Percentiles rank a stretch among this genome's conserved stretches.
Conservation (phyloP, 2,113 vertebrate species). For the Benitochromis conjunctus region DNA sequence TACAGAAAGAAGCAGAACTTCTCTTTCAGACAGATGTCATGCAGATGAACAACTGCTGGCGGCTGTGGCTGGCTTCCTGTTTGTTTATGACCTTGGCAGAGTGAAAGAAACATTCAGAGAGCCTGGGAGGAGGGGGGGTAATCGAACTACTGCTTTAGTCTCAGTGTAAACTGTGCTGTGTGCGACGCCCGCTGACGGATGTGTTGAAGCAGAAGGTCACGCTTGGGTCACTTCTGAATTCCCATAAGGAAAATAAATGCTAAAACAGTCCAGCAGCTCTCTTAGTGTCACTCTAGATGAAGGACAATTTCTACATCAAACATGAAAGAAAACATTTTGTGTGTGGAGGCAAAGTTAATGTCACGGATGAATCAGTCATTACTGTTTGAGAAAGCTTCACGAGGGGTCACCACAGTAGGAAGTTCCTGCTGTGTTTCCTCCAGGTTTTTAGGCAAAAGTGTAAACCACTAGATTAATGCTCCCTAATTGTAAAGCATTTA, state of each 20-base stretch:
- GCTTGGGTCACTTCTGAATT: not conserved
- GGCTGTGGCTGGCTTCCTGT: not conserved
- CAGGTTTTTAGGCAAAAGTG: too few species aligned
- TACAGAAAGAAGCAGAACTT: not conserved
- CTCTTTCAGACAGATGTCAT: not conserved
- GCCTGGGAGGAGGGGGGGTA: not conserved
- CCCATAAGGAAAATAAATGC: not conserved
- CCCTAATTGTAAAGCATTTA: not conserved
- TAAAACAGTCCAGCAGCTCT: not conserved
- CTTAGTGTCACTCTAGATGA: not conserved
- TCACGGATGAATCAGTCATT: not conserved
- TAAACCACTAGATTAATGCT: not conserved
- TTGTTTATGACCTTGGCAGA: not conserved
- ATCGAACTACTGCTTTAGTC: not conserved
- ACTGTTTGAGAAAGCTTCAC: not conserved
- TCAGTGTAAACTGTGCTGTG: not conserved
- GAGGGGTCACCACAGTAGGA: not conserved
- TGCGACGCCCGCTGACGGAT: not conserved
- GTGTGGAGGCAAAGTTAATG: not conserved
- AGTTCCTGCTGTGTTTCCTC: not conserved
- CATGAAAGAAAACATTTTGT: not conserved
- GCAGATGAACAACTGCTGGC: not conserved
- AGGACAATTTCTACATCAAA: not conserved
- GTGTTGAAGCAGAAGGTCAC: slow-evolving; percentile 13
- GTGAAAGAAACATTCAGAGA: not conserved